Evolutionary conservation across 2,888 invertebrate species (phyloP).

Genomic region (Standfussiana lucernea): DNA sequence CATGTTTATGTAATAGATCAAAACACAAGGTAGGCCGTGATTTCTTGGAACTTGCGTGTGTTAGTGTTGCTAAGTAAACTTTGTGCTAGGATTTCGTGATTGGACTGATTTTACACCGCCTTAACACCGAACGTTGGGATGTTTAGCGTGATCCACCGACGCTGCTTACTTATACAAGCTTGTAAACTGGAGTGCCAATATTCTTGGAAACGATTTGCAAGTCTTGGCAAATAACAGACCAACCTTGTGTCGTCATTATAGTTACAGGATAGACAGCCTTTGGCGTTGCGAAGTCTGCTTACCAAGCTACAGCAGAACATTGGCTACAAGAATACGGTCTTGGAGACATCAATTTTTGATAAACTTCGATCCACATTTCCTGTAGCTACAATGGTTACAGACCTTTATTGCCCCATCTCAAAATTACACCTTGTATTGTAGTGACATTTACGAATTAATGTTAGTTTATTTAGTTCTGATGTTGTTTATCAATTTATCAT

Average conservation of each 20-base stretch:
- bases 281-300: neutral
- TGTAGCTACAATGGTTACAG: neutral
- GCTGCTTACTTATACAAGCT: slow-evolving; percentile 11
- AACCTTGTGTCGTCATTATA: neutral
- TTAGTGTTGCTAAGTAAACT: slow-evolving; percentile 26
- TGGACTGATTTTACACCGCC: slow-evolving; percentile 2
- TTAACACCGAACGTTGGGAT: slow-evolving; percentile 3
- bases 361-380: neutral
- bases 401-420: neutral
- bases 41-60: neutral
- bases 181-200: slow-evolving; percentile 6
- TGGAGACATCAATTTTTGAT: neutral
- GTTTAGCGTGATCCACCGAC: neutral
- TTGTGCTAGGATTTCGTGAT: slow-evolving; percentile 10
- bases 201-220: neutral
- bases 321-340: neutral
- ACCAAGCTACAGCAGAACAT: neutral
- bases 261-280: neutral
- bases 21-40: slow-evolving; percentile 3
- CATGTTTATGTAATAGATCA: slow-evolving; percentile 41
- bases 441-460: neutral
- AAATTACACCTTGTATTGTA: neutral
- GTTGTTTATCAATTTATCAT: neutral
- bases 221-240: neutral
- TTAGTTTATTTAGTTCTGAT: neutral